phyloP scores from a whole-genome alignment of 2,113 vertebrate genomes.

The Thalassoma bifasciatum region DNA sequence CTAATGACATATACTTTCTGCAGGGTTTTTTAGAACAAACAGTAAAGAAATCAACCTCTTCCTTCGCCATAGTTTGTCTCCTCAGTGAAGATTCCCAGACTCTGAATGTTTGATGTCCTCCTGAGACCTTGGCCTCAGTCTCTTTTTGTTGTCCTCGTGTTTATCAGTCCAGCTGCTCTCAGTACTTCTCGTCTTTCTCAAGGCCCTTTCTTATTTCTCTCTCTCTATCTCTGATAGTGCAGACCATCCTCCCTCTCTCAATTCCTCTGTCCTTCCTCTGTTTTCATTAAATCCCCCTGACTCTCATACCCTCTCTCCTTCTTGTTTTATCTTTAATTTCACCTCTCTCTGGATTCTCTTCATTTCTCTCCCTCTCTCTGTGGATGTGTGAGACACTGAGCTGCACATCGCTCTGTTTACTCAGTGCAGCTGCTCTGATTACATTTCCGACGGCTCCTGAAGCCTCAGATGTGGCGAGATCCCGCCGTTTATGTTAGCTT shows the following conservation, averaged over 20 bases:
- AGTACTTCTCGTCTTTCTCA: slow-evolving; percentile 24
- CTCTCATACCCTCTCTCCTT: neutral
- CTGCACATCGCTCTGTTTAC: slow-evolving; percentile 19
- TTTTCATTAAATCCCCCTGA: neutral
- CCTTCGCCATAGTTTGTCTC: neutral
- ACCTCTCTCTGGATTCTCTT: neutral
- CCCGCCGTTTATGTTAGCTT: slow-evolving; percentile 25
- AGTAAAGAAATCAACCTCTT: no score
- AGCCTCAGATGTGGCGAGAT: slow-evolving; percentile 34
- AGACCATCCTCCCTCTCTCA: neutral
- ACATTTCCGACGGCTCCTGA: slow-evolving; percentile 12
- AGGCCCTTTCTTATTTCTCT: slow-evolving; percentile 30
- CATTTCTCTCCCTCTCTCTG: neutral
- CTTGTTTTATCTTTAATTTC: neutral
- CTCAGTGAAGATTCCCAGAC: neutral
- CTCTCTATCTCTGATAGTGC: slow-evolving; percentile 14
- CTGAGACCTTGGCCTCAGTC: neutral
- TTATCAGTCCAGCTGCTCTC: slow-evolving; percentile 53
- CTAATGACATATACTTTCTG: no score
- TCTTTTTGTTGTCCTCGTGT: slow-evolving; percentile 38
- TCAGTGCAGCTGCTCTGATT: slow-evolving; percentile 4
- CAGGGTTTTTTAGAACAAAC: no score
- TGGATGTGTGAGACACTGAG: neutral
- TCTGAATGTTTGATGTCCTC: slow-evolving; percentile 6
- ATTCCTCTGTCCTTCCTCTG: neutral